These are phyloP conservation scores for Ligdia adustata DNA, from an alignment of 2,888 invertebrate genomes.

Conservation along the genomic window DNA sequence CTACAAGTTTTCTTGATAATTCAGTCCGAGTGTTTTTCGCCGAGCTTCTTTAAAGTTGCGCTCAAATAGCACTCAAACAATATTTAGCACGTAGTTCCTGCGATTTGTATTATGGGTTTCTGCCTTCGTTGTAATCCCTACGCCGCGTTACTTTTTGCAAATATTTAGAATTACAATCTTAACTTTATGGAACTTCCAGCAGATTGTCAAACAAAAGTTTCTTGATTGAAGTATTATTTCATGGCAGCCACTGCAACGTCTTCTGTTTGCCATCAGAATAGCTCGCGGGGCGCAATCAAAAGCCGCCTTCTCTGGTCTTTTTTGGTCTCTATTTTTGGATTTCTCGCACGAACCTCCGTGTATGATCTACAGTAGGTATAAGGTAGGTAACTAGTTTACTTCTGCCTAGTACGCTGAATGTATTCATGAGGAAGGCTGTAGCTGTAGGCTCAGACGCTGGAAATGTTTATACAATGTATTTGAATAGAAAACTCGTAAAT, in stretches of 20 bases:
- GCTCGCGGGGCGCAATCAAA: conserved; percentile 35
- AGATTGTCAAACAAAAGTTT: too few relatives aligned
- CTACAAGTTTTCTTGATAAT: too few relatives aligned
- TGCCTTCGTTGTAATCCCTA: too few relatives aligned
- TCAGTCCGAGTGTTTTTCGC: too few relatives aligned
- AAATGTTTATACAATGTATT: conserved; percentile 1
- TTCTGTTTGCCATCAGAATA: conserved; percentile 13
- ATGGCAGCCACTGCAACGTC: neutral
- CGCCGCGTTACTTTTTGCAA: too few relatives aligned
- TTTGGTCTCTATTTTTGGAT: conserved; percentile 27
- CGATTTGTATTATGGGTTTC: too few relatives aligned
- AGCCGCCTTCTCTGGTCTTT: conserved; percentile 24
- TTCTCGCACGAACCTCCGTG: conserved; percentile 25
- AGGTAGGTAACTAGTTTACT: conserved; percentile 22
- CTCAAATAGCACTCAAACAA: too few relatives aligned
- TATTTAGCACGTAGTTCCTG: too few relatives aligned
- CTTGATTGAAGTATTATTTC: too few relatives aligned
- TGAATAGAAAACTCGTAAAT: conserved; percentile 11
- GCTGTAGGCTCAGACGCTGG: conserved; percentile 5
- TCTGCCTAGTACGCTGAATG: conserved; percentile 7
- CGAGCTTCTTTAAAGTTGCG: too few relatives aligned
- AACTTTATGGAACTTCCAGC: neutral
- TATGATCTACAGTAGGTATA: conserved; percentile 17
- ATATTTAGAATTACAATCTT: too few relatives aligned
- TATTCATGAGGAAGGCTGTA: conserved; percentile 5